phyloP scores from a whole-genome alignment of 2,888 invertebrate genomes.

The Ochlodes sylvanus region DNA sequence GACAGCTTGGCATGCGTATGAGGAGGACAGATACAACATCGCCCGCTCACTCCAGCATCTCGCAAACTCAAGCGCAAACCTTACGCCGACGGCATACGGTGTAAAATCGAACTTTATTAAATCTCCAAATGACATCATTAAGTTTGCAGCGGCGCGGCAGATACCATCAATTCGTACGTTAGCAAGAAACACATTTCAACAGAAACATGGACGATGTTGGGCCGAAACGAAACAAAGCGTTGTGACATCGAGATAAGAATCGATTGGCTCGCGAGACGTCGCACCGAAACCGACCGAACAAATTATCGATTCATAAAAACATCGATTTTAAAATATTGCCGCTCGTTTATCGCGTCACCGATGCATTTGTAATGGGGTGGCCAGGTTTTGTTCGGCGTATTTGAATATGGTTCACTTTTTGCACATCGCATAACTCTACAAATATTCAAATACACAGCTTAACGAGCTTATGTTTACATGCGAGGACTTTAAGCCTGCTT shows the following conservation, averaged over 20 bases:
- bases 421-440: background rate
- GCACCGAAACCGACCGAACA: conserved; percentile 81
- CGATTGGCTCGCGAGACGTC: conserved; percentile 80
- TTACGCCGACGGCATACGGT: conserved; percentile 49
- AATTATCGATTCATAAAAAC: conserved; percentile 85
- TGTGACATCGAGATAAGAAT: conserved; percentile 81
- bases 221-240: conserved; percentile 82
- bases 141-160: conserved; percentile 65
- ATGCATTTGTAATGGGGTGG: conserved; percentile 69
- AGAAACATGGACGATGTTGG: conserved; percentile 80
- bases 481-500: background rate
- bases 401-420: conserved; percentile 35
- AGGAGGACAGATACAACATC: conserved; percentile 62
- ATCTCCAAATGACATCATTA: conserved; percentile 50
- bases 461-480: too few species aligned
- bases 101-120: conserved; percentile 48
- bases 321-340: conserved; percentile 82
- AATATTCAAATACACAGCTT: background rate
- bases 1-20: conserved; percentile 78
- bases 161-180: conserved; percentile 80
- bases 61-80: conserved; percentile 39
- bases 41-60: conserved; percentile 43
- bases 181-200: conserved; percentile 84
- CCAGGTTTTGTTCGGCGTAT: conserved; percentile 47
- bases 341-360: conserved; percentile 75